phyloP scores from a whole-genome alignment of 2,113 vertebrate species.

The Microtus pennsylvanicus region DNA sequence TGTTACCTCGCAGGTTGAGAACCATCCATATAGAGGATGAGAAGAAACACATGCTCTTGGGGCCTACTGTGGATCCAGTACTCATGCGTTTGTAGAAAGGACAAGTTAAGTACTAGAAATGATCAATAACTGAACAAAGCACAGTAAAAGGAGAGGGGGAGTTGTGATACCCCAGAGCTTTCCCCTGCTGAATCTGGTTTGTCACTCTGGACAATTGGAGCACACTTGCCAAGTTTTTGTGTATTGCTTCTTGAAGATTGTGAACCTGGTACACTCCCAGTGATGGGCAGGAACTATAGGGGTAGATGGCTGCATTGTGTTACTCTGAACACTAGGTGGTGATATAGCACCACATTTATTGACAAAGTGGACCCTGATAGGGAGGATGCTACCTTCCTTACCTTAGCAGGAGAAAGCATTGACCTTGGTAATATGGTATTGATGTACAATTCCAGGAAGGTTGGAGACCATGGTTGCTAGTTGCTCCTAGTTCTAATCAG shows the following conservation, averaged over 20 bases:
- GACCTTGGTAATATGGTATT: neutral
- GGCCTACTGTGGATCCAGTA: neutral
- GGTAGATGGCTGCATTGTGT: neutral
- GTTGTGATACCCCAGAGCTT: neutral
- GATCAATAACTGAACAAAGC: neutral
- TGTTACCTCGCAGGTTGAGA: neutral
- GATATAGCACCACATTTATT: neutral
- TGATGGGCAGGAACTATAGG: neutral
- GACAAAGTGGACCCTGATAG: neutral
- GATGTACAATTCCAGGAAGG: neutral
- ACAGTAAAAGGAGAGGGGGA: neutral
- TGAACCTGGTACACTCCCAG: neutral
- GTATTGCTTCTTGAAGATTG: neutral
- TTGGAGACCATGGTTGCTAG: neutral
- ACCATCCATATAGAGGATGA: neutral
- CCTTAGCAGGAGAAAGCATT: neutral
- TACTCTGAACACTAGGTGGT: slow-evolving; percentile 51
- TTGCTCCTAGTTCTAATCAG: neutral
- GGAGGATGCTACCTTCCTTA: neutral
- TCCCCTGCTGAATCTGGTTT: neutral
- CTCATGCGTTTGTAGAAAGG: neutral
- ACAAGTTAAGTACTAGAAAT: neutral
- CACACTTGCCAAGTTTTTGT: neutral
- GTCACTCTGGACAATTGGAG: neutral
- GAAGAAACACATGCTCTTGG: neutral